Percentiles rank a stretch among this genome's conserved stretches.
phyloP scores from a whole-genome alignment of 1,140 invertebrate genomes.

The Euwallacea fornicatus region DNA sequence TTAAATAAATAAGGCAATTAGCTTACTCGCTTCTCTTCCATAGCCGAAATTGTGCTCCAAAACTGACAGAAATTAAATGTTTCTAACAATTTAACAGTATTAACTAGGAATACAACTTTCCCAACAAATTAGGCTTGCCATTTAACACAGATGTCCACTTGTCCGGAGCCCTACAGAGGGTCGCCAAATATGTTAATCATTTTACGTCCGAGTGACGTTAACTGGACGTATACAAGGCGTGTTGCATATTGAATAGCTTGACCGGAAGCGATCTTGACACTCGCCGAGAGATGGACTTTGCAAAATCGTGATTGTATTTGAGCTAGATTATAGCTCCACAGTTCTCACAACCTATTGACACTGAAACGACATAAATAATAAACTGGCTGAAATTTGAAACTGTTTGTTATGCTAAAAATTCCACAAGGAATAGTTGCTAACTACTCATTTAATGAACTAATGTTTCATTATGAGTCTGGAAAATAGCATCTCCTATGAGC shows the following conservation, averaged over 20 bases:
- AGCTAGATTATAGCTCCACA: too few relatives aligned
- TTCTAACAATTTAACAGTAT: conserved; percentile 28
- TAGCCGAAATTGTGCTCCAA: background rate
- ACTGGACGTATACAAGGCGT: conserved; percentile 40
- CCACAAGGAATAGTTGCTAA: too few relatives aligned
- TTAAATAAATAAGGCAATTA: conserved; percentile 3
- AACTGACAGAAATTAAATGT: conserved; percentile 21
- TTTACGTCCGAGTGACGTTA: conserved; percentile 39
- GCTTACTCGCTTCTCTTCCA: background rate
- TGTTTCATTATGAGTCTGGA: too few relatives aligned
- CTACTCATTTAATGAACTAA: too few relatives aligned
- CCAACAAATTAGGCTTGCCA: conserved; percentile 39
- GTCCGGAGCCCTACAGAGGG: conserved; percentile 29
- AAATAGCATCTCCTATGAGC: too few relatives aligned
- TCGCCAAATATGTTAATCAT: conserved; percentile 41
- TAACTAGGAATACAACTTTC: conserved; percentile 35
- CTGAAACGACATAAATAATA: too few relatives aligned
- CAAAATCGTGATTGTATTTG: conserved; percentile 1
- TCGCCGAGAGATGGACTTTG: conserved; percentile 17
- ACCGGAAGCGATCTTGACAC: conserved; percentile 24
- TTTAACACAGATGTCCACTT: conserved; percentile 40
- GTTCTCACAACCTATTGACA: too few relatives aligned
- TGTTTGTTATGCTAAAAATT: too few relatives aligned
- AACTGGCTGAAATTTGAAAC: too few relatives aligned
- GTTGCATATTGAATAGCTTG: conserved; percentile 37